Base-by-base conservation (phyloP, 2,797 vertebrate species). In the Acridotheres tristis region DNA sequence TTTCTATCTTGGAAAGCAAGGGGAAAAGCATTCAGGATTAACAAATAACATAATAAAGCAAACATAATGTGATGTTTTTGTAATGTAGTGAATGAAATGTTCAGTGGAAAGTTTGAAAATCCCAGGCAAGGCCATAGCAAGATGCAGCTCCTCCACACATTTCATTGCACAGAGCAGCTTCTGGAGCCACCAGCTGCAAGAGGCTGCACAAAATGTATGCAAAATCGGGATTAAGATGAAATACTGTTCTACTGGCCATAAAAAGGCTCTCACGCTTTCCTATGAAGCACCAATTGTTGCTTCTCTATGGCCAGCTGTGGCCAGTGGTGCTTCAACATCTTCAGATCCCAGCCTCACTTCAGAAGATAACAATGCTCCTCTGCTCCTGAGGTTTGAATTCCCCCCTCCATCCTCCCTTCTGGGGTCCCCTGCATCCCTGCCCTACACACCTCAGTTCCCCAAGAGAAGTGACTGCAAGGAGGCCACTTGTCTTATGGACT, bases 241-340 rank as follows among this genome's bases (percentile, higher is more conserved):
- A 74, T 59, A 79, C 14, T 85, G 6, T 38, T 42, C 38, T 47
- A 25, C 5, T 20, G n/a, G 10, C 42, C 11, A 1, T 54, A 47
- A 84, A 71, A 94, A 86, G 10, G 20, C 9, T 72, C 16, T 85
- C 32, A n/a, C 19, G 30, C 11, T 29, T 81, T 58, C 11, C 29
- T 22, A 4, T 40, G 36, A 73, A 79, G 29, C 11, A 78, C 16
- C 32, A 90, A 16, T 27, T 3, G 1, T 26, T 32, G 19, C 11
- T 59, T 68, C 21, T 55, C 21, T 0, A 0, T 51, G 68, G n/a
- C 36, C n/a, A 79, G 27, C 13, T 59, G 18, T 19, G 14, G 20
- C 15, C 32, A 61, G 42, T 8, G 26, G 38, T 45, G 40, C 88
- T 83, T 57, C 54, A 71, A 32, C 4, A 10, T 47, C 29, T 82